A percentile compares a stretch with the other conserved stretches of the same genome.
Evolutionary conservation across 2,113 vertebrate genomes (phyloP).

Genomic region (Dicentrarchus labrax): DNA sequence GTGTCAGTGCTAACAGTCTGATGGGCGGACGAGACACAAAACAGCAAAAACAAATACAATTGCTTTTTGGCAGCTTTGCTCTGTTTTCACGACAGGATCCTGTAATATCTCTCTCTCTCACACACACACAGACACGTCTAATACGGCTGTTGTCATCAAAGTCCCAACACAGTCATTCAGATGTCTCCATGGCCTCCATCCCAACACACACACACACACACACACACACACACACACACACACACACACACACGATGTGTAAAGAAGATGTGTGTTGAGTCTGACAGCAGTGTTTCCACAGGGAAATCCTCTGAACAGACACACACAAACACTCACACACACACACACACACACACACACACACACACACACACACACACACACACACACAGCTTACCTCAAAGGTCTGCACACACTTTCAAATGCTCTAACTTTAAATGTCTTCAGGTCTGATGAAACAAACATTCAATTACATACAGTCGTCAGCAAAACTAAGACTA

Average conservation of each 20-base stretch:
- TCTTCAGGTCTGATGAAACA: too few species aligned
- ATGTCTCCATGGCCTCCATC: slow-evolving; percentile 5
- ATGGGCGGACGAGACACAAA: slow-evolving; percentile 30
- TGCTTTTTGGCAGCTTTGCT: slow-evolving; percentile 25
- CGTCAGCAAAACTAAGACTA: not conserved
- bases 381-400: not conserved
- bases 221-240: not conserved
- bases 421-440: not conserved
- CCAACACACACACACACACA: not conserved
- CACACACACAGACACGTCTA: not conserved
- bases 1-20: slow-evolving; percentile 17
- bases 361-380: not conserved
- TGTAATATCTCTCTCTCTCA: slow-evolving; percentile 8
- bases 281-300: not conserved
- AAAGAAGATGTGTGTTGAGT: not conserved
- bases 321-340: not conserved
- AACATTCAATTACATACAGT: not conserved
- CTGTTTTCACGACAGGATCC: slow-evolving; percentile 5
- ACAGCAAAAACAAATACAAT: slow-evolving; percentile 32
- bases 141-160: slow-evolving; percentile 37
- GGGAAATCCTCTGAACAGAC: not conserved
- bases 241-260: not conserved
- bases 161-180: slow-evolving; percentile 10
- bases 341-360: slow-evolving; percentile 16
- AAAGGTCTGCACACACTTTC: not conserved